Percentiles rank a stretch among this genome's conserved stretches.
phyloP scores from a whole-genome alignment of 1,140 invertebrate genomes.

The Bombus difficillimus region DNA sequence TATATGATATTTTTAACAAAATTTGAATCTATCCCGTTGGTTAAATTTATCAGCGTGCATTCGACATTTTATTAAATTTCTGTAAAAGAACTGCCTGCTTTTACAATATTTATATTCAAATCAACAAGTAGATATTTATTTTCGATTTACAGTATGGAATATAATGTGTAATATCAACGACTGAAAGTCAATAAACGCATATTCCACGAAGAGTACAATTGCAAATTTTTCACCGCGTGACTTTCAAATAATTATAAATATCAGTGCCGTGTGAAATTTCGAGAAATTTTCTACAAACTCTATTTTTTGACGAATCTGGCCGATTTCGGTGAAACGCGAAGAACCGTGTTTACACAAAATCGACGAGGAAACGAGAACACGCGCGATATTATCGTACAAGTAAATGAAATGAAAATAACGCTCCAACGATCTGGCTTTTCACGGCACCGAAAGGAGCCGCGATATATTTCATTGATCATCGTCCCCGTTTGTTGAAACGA shows the following conservation, averaged over 20 bases:
- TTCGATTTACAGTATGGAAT: neutral
- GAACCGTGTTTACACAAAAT: neutral
- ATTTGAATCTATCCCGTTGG: neutral
- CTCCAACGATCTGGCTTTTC: neutral
- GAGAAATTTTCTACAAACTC: neutral
- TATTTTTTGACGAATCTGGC: neutral
- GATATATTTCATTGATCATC: constrained; percentile 21
- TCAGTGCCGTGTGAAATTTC: neutral
- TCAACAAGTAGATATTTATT: neutral
- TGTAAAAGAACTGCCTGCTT: neutral
- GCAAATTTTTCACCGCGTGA: neutral
- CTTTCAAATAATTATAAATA: neutral
- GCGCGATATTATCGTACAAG: constrained; percentile 29
- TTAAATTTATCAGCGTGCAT: neutral
- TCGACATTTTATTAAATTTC: neutral
- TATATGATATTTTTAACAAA: neutral
- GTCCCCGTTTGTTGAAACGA: constrained; percentile 6
- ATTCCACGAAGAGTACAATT: neutral
- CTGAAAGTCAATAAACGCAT: neutral
- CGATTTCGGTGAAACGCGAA: neutral
- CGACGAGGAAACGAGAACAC: neutral
- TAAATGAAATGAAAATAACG: constrained; percentile 43
- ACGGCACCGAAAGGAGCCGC: neutral
- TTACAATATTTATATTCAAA: neutral
- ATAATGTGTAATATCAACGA: neutral